phyloP scores from a whole-genome alignment of 2,888 invertebrate genomes.

The Spilosoma lubricipeda region DNA sequence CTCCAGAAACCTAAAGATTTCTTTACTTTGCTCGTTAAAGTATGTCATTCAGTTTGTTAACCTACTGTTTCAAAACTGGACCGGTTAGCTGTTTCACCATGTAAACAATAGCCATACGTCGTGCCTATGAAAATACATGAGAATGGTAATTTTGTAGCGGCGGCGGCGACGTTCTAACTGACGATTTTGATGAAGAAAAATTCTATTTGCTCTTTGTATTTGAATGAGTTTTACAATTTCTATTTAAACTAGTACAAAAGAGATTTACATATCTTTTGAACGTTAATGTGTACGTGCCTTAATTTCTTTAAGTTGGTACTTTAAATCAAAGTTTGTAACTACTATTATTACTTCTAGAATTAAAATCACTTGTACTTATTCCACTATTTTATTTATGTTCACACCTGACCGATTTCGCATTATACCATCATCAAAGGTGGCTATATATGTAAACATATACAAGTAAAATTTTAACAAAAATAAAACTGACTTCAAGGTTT shows the following conservation, averaged over 20 bases:
- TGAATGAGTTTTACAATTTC: background rate
- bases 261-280: background rate
- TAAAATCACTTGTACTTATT: too few species aligned
- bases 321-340: too few species aligned
- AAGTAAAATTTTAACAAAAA: too few species aligned
- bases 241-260: background rate
- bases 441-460: too few species aligned
- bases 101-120: slow-evolving; percentile 40
- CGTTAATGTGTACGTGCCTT: background rate
- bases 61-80: slow-evolving; percentile 21
- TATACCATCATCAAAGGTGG: too few species aligned
- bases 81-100: slow-evolving; percentile 1
- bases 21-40: background rate
- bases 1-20: background rate
- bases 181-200: slow-evolving; percentile 28
- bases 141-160: slow-evolving; percentile 36
- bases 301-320: background rate
- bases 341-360: too few species aligned
- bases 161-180: slow-evolving; percentile 11
- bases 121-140: slow-evolving; percentile 52
- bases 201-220: slow-evolving; percentile 7
- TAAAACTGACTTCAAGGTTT: too few species aligned
- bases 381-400: too few species aligned
- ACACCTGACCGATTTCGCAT: too few species aligned
- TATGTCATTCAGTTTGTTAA: background rate